phyloP scores from a whole-genome alignment of 1,140 invertebrate genomes.

The Geopemphigus sp. region DNA sequence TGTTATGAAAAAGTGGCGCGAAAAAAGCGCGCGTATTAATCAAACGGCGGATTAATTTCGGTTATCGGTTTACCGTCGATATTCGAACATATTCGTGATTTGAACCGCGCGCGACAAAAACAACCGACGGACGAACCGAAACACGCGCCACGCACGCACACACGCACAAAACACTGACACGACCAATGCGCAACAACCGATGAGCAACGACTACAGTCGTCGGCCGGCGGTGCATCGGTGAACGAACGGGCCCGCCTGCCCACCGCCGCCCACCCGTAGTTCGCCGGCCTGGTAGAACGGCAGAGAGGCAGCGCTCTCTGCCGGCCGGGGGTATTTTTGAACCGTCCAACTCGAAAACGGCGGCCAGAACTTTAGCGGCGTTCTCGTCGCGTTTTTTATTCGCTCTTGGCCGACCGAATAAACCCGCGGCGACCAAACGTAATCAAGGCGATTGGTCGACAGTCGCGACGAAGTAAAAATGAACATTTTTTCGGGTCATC shows the following conservation, averaged over 20 bases:
- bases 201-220: background rate
- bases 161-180: background rate
- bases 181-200: background rate
- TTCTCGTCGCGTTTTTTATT: background rate
- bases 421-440: too few species aligned
- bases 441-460: background rate
- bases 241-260: background rate
- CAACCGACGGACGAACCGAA: background rate
- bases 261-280: background rate
- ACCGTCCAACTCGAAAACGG: background rate
- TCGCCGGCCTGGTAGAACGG: background rate
- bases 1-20: too few species aligned
- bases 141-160: background rate
- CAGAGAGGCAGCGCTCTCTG: slow-evolving; percentile 1
- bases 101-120: background rate
- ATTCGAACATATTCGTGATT: too few species aligned
- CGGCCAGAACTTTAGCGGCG: too few species aligned
- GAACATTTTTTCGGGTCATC: too few species aligned
- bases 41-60: too few species aligned
- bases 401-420: background rate
- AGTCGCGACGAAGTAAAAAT: background rate
- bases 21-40: too few species aligned
- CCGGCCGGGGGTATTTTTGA: background rate
- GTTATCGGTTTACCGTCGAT: too few species aligned
- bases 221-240: background rate